These are phyloP conservation scores for Eubucco bourcierii DNA, from an alignment of 2,113 vertebrate species.

Conservation along the genomic window DNA sequence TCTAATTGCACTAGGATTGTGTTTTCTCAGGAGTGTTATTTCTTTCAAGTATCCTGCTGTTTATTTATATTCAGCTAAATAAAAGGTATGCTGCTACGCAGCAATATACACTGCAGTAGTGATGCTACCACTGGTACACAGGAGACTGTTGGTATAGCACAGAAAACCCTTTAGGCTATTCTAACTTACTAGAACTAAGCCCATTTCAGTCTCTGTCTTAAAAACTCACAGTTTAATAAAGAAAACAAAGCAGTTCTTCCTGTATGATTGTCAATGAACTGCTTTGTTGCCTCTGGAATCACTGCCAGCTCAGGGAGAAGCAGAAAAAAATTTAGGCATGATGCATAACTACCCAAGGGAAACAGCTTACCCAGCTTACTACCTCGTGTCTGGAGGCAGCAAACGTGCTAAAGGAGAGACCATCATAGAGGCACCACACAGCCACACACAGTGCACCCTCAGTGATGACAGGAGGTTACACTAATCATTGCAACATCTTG, in stretches of 20 bases:
- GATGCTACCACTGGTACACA: neutral
- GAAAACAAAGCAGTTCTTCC: slow-evolving; percentile 45
- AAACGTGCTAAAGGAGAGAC: neutral
- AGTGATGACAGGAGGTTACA: neutral
- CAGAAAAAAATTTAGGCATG: neutral
- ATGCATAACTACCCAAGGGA: neutral
- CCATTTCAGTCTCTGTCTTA: slow-evolving; percentile 2
- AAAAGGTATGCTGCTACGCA: slow-evolving; percentile 53
- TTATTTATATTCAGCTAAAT: slow-evolving; percentile 71
- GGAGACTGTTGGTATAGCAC: neutral
- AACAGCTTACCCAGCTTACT: neutral
- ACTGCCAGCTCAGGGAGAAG: neutral
- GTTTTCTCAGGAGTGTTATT: slow-evolving; percentile 68
- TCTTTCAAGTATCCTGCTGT: slow-evolving; percentile 67
- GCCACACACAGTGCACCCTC: neutral
- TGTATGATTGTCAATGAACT: slow-evolving; percentile 21
- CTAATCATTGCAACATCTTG: neutral
- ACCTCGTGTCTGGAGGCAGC: neutral
- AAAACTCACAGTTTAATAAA: slow-evolving; percentile 49
- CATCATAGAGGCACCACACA: neutral
- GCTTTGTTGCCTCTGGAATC: slow-evolving; percentile 30
- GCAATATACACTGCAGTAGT: slow-evolving; percentile 26
- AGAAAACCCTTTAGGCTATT: slow-evolving; percentile 38
- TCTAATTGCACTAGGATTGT: slow-evolving; percentile 73
- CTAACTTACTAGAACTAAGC: slow-evolving; percentile 35